Percentiles rank a stretch among this genome's conserved stretches.
phyloP scores from a whole-genome alignment of 2,113 vertebrate genomes.

The Formicarius rufipectus region DNA sequence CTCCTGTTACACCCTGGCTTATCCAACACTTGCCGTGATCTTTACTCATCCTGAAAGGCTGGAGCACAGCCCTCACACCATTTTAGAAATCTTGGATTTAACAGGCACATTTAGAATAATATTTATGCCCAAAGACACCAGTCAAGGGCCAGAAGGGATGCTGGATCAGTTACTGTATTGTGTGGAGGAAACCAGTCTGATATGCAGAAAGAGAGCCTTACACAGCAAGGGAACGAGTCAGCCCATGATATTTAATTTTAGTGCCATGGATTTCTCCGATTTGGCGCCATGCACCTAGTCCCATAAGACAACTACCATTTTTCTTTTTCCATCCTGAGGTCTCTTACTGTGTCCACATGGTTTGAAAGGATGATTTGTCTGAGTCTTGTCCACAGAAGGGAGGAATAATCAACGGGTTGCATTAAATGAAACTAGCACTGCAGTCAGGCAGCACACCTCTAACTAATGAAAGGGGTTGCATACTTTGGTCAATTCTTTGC shows the following conservation, averaged over 20 bases:
- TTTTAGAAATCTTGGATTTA: not conserved
- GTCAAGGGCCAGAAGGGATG: not conserved
- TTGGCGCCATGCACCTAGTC: not conserved
- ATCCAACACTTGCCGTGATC: not conserved
- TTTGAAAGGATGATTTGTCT: not conserved
- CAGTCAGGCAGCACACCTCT: not conserved
- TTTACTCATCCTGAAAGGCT: not conserved
- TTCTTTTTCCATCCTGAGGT: not conserved
- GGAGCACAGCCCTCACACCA: not conserved
- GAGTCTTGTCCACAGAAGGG: not conserved
- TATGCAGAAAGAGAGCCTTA: not conserved
- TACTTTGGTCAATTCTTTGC: not conserved
- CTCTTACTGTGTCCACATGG: not conserved
- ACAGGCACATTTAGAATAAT: not conserved
- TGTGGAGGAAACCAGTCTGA: not conserved
- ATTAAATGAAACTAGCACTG: not conserved
- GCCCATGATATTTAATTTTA: not conserved
- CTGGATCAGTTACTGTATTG: not conserved
- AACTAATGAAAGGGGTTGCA: not conserved
- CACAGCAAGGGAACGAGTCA: fast-evolving
- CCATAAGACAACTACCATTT: not conserved
- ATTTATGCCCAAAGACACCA: not conserved
- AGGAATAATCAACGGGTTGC: not conserved
- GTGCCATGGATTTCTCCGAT: not conserved
- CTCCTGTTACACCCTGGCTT: not conserved